Conservation (phyloP, 2,797 vertebrate genomes). For the Trachops cirrhosus region DNA sequence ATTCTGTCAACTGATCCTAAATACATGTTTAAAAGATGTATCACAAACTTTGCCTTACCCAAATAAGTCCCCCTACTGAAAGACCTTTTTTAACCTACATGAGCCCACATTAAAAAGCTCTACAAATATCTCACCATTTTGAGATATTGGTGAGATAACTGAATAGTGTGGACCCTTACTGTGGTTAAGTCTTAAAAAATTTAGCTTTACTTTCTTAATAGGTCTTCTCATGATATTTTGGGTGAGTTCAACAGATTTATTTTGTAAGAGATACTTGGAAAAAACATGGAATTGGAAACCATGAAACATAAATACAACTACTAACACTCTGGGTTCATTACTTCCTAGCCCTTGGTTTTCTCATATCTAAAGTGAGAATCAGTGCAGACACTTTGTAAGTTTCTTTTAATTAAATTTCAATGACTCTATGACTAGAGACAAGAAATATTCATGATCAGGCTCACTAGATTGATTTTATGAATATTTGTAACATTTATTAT, state of each 20-base stretch:
- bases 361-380: background rate
- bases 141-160: background rate
- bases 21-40: background rate
- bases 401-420: background rate
- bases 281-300: background rate
- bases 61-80: background rate
- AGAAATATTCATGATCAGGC: background rate
- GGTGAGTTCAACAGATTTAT: background rate
- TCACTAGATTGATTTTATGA: background rate
- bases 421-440: background rate
- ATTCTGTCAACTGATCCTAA: background rate
- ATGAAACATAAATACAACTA: background rate
- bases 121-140: background rate
- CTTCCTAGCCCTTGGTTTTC: background rate
- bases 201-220: background rate
- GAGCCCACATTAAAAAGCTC: background rate
- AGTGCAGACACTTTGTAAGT: background rate
- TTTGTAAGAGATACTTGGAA: background rate
- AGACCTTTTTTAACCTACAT: background rate
- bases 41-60: background rate
- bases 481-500: background rate
- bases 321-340: background rate
- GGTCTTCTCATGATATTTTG: background rate
- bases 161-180: background rate
- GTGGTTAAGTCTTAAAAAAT: background rate